Conservation (phyloP, 2,113 vertebrate species). For the Bufo bufo region DNA sequence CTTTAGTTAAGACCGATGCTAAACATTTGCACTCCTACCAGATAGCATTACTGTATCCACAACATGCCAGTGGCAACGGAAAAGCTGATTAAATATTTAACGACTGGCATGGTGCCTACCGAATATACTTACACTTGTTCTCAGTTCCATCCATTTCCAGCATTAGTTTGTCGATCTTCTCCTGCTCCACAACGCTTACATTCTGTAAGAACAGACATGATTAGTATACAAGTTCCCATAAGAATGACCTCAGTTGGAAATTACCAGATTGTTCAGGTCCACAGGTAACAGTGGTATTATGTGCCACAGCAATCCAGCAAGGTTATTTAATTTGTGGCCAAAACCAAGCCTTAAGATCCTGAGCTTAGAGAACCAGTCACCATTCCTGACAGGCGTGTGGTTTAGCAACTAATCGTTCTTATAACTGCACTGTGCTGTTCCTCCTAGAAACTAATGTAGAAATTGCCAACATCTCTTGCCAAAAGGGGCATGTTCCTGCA, state of each 20-base stretch:
- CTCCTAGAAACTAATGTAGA: too few species aligned
- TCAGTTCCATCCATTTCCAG: conserved; percentile 98
- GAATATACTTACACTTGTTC: conserved; percentile 89
- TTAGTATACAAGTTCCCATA: neutral
- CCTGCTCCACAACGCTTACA: conserved; percentile 87
- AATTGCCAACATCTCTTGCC: too few species aligned
- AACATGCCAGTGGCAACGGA: too few species aligned
- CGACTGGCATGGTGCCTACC: neutral
- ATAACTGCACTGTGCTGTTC: too few species aligned
- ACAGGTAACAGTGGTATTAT: neutral
- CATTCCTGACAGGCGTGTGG: too few species aligned
- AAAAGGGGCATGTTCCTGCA: too few species aligned
- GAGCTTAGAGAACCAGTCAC: too few species aligned
- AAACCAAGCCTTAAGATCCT: neutral
- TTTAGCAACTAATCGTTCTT: too few species aligned
- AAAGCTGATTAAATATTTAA: neutral
- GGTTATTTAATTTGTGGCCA: neutral
- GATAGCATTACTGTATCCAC: neutral
- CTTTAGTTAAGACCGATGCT: neutral
- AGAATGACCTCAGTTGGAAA: too few species aligned
- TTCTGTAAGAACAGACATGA: conserved; percentile 69
- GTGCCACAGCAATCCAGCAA: neutral
- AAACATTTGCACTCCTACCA: neutral
- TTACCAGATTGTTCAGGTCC: neutral
- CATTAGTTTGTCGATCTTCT: conserved; percentile 96